phyloP scores from a whole-genome alignment of 2,888 invertebrate species.

The Drosophila lutescens region DNA sequence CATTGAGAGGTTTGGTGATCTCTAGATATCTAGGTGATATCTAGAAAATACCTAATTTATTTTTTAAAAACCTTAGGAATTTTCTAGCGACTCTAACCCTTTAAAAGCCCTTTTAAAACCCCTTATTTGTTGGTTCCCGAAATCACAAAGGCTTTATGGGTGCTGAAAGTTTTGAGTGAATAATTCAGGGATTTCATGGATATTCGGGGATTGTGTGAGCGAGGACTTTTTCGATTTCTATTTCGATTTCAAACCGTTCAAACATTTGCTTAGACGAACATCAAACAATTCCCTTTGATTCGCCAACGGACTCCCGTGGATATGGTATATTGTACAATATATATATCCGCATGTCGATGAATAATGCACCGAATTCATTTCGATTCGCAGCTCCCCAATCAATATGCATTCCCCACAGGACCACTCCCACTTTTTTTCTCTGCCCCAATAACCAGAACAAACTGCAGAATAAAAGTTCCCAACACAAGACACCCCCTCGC shows the following conservation, averaged over 20 bases:
- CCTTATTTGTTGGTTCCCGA: conserved; percentile 8
- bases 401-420: conserved; percentile 32
- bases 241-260: neutral
- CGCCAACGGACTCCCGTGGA: neutral
- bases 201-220: conserved; percentile 1
- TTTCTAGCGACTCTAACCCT: too few relatives aligned
- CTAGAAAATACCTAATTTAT: too few relatives aligned
- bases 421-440: neutral
- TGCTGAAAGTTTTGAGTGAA: conserved; percentile 18
- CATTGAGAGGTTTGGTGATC: too few relatives aligned
- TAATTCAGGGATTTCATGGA: conserved; percentile 11
- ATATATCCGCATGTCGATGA: conserved; percentile 3
- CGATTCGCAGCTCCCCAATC: conserved; percentile 30
- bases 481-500: neutral
- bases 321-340: neutral
- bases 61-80: too few relatives aligned
- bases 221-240: neutral
- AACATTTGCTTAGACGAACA: conserved; percentile 8
- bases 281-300: neutral
- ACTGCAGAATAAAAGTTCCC: conserved; percentile 43
- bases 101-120: too few relatives aligned
- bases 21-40: too few relatives aligned
- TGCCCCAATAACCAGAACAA: conserved; percentile 17
- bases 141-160: conserved; percentile 51
- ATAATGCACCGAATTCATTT: conserved; percentile 32